Evolutionary conservation across 1,140 invertebrate species (phyloP).

Genomic region (Sminthurinus signatus): DNA sequence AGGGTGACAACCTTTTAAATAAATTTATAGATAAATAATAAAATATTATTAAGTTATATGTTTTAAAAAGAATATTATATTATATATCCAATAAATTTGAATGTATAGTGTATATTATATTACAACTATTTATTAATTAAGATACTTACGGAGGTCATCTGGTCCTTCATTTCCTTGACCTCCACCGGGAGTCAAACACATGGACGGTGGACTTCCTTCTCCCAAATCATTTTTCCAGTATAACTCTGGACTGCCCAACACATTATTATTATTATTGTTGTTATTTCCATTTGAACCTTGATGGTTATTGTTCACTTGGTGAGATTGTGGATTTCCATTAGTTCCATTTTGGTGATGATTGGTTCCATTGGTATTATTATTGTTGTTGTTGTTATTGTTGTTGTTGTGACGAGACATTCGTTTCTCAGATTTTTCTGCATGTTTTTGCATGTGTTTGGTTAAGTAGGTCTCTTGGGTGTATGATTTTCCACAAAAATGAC

Average conservation of each 20-base stretch:
- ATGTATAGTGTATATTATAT: too few relatives aligned
- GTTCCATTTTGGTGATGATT: slow-evolving; percentile 41
- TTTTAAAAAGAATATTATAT: too few relatives aligned
- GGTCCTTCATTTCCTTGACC: slow-evolving; percentile 42
- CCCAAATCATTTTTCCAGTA: slow-evolving; percentile 41
- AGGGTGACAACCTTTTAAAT: slow-evolving; percentile 46
- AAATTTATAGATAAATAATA: too few relatives aligned
- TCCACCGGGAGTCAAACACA: slow-evolving; percentile 26
- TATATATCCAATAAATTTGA: too few relatives aligned
- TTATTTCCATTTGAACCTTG: slow-evolving; percentile 21
- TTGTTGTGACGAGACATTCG: slow-evolving; percentile 46
- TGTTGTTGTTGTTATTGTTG: slow-evolving; percentile 41
- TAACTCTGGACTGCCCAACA: slow-evolving; percentile 34
- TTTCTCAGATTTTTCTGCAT: slow-evolving; percentile 85
- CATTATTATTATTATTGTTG: too few relatives aligned
- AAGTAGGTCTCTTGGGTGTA: slow-evolving; percentile 99
- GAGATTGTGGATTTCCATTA: slow-evolving; percentile 31
- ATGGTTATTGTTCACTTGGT: slow-evolving; percentile 38
- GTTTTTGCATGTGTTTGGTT: slow-evolving; percentile 98
- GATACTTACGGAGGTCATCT: slow-evolving; percentile 42
- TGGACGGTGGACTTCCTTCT: slow-evolving; percentile 39
- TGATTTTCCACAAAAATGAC: slow-evolving; percentile 97
- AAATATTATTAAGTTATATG: too few relatives aligned
- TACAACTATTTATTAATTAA: too few relatives aligned
- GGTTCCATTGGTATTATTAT: slow-evolving; percentile 38